Base-by-base conservation (phyloP, 2,888 invertebrate species). In the Blera fallax region DNA sequence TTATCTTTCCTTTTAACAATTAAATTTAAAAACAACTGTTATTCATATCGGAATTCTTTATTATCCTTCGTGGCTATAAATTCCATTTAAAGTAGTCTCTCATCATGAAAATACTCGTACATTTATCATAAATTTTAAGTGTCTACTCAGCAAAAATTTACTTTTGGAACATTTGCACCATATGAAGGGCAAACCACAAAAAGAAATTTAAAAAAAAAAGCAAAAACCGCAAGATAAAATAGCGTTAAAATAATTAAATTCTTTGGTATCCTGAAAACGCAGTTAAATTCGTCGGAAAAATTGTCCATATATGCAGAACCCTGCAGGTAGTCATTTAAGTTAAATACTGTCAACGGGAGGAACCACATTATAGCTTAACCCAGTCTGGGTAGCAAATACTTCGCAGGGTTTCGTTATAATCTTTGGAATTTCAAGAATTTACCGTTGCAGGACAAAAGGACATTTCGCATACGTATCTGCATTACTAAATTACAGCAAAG, bases 271-370 rank as follows among this genome's bases (percentile, higher is more conserved):
- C 37, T 58, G 27, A 2, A 50, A 72, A 65, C 64, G 78, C 65
- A 62, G 72, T 82, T 65, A 65, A 72, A 82, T 65, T 82, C 78
- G 58, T 72, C 43, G 64, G 58, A 34, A 72, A n/a, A 82, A 72
- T 58, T 78, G 60, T 83, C 48, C 58, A 77, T 40, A 40, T 70
- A 70, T 58, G 64, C 76, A 58, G 52, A 58, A 40, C 43, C 72
- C 45, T 83, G 78, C 82, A 78, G 78, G 78, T 65, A 83, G 43
- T 52, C 73, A 58, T 78, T 83, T 60, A 82, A 82, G 78, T 72
- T 72, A 50, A 67, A 43, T 45, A 48, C 58, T 83, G 78, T 65
- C 77, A 82, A 77, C 62, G 18, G 50, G 45, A 52, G 37, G 34
- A 54, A 70, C 76, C 77, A 64, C 69, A 81, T 60, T 50, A 48